Conservation (phyloP, 2,113 vertebrate species). For the Podarcis muralis region DNA sequence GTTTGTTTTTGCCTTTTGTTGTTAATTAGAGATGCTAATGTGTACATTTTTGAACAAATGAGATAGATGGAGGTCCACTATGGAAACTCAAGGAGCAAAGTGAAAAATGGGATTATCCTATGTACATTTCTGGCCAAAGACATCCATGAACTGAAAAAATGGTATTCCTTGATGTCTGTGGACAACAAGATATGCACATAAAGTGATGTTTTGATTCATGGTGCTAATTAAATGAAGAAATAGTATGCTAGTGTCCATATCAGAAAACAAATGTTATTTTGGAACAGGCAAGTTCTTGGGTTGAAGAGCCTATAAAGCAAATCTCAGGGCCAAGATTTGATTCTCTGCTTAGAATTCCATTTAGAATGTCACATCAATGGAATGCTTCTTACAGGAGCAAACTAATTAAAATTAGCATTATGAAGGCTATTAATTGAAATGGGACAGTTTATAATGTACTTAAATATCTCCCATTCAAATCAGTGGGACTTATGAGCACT, state of each 20-base stretch:
- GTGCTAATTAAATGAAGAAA: not conserved
- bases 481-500: not conserved
- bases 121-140: not conserved
- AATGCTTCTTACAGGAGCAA: not conserved
- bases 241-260: not conserved
- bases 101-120: not conserved
- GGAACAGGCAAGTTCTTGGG: not conserved
- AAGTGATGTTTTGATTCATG: not conserved
- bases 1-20: not conserved
- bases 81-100: not conserved
- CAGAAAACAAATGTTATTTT: not conserved
- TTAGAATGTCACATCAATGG: too few species aligned
- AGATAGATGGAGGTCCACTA: not conserved
- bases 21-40: not conserved
- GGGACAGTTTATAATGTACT: not conserved
- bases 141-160: not conserved
- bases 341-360: too few species aligned
- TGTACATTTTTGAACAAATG: not conserved
- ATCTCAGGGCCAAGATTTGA: too few species aligned
- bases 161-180: not conserved
- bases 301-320: too few species aligned
- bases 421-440: not conserved
- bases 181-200: not conserved
- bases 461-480: not conserved
- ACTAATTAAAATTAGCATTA: not conserved